Evolutionary conservation across 2,113 vertebrate genomes (phyloP).

Genomic region (Oophaga pumilio): DNA sequence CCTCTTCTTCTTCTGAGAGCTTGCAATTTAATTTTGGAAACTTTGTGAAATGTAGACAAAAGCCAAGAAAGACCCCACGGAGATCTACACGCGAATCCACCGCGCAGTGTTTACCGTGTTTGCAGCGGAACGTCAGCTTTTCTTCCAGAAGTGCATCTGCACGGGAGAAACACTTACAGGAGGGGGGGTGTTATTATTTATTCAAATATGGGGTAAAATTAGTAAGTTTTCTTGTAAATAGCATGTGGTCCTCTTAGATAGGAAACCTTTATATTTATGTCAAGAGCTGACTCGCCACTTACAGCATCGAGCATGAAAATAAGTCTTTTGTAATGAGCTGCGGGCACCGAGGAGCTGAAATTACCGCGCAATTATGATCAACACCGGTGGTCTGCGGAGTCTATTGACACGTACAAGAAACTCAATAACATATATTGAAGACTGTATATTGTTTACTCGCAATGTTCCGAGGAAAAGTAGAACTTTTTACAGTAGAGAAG

Average conservation of each 20-base stretch:
- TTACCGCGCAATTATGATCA: not conserved
- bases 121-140: not conserved
- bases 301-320: not conserved
- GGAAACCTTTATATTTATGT: constrained; percentile 6
- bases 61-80: constrained; percentile 2
- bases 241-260: constrained; percentile 18
- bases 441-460: not conserved
- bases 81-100: not conserved
- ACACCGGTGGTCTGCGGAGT: not conserved
- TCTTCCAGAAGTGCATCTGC: not conserved
- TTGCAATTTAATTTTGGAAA: constrained; percentile 23
- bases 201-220: constrained; percentile 31
- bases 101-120: not conserved
- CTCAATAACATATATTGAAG: not conserved
- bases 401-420: constrained; percentile 5
- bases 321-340: not conserved
- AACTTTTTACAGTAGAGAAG: not conserved
- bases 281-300: not conserved
- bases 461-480: not conserved
- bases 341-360: not conserved
- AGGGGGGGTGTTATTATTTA: not conserved
- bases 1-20: not conserved
- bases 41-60: constrained; percentile 15
- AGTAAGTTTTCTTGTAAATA: constrained; percentile 10
- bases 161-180: constrained; percentile 10